Base-by-base conservation (phyloP, 1,140 invertebrate genomes). In the Aporrectodea caliginosa region DNA sequence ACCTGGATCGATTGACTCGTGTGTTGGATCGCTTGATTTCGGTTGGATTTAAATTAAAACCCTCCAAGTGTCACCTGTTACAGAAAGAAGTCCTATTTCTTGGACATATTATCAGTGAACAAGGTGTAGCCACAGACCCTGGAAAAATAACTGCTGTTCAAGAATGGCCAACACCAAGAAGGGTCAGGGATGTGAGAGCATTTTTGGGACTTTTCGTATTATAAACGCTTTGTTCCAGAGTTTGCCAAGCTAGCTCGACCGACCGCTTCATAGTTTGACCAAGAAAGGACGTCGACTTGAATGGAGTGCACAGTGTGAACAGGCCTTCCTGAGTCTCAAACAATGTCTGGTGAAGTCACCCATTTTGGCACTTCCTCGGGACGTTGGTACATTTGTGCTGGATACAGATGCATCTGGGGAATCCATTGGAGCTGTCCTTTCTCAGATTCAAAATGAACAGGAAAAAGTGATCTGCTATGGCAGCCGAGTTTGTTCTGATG, bases 161-260 rank as follows among this genome's bases (percentile, higher is more conserved):
- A n/a, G 80, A 88, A 1, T 86, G 85, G 78, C 84, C 85, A 0
- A 76, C 33, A n/a, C 89, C 89, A 30, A 83, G 68, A 22, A 85
- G 82, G 33, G 68, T 84, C 35, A 86, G 80, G 32, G 83, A 88
- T 79, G 31, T 90, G 22, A 82, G 81, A 80, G 77, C 81, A 70
- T 84, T 88, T 85, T 75, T 88, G 71, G 88, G 88, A 12, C 78
- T 88, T 75, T 30, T 83, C 84, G n/a, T 91, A 88, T 83, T 90
- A 90, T 78, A 22, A 78, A 34, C 78, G 86, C 22, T 90, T 90
- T 80, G 80, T 84, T 58, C 35, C 73, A 69, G 73, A 81, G 27
- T 83, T 73, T 80, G 69, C 83, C 22, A 73, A 78, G 69, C 81
- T 79, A 30, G 43, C 78, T 27, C n/a, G n/a, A n/a, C n/a, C 80